These are phyloP conservation scores for Prosopocoilus inquinatus DNA, from an alignment of 2,888 invertebrate genomes.

Conservation along the genomic window DNA sequence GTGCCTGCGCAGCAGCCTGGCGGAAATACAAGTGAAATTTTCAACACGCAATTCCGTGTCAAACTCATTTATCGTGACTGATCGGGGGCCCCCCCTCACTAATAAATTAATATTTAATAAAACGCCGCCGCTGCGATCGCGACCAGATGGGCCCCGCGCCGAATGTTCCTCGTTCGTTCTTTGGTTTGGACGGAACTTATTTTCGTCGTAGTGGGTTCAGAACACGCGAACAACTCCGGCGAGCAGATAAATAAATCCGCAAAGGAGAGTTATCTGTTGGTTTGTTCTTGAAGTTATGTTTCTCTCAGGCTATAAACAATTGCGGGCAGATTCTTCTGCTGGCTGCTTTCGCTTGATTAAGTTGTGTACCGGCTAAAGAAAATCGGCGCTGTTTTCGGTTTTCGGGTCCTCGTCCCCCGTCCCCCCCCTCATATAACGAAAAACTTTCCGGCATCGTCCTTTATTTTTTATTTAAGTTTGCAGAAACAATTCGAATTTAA, in stretches of 20 bases:
- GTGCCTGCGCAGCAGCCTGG: not conserved
- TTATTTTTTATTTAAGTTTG: too few relatives aligned
- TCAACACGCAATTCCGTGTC: constrained; percentile 40
- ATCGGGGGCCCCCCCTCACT: constrained; percentile 26
- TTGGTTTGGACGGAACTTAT: not conserved
- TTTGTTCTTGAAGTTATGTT: constrained; percentile 36
- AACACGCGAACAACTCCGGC: constrained; percentile 30
- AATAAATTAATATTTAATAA: constrained; percentile 42
- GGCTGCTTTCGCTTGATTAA: constrained; percentile 37
- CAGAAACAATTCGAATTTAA: too few relatives aligned
- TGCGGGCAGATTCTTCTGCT: constrained; percentile 33
- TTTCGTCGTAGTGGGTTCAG: constrained; percentile 21
- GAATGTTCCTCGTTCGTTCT: not conserved
- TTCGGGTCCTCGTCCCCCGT: too few relatives aligned
- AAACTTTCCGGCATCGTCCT: not conserved
- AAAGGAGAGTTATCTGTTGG: constrained; percentile 35
- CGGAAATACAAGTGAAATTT: constrained; percentile 31
- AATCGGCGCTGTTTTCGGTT: constrained; percentile 31
- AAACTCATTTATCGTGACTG: constrained; percentile 37
- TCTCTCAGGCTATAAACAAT: constrained; percentile 36
- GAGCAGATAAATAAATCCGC: constrained; percentile 39
- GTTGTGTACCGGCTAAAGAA: constrained; percentile 38
- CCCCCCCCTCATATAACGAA: not conserved
- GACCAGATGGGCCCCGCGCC: constrained; percentile 29
- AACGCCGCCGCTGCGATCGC: constrained; percentile 33